Conservation (phyloP, 2,797 vertebrate genomes). For the Otolemur crassicaudatus region DNA sequence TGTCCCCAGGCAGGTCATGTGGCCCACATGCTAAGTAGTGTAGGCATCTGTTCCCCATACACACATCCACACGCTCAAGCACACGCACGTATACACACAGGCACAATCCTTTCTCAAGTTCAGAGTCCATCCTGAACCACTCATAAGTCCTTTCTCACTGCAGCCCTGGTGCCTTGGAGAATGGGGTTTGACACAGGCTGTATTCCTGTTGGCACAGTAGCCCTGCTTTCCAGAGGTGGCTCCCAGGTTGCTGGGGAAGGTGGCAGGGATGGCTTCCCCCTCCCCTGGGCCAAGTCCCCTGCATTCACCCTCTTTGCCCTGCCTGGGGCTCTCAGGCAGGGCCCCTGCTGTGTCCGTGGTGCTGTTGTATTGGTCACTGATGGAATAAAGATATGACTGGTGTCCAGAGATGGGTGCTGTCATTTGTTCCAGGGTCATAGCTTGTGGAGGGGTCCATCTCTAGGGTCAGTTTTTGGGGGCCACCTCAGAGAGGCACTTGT, state of each 20-base stretch:
- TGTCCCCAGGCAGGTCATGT: constrained; percentile 71
- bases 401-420: neutral
- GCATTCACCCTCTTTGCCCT: neutral
- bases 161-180: constrained; percentile 30
- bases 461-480: rapidly evolving
- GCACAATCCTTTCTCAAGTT: neutral
- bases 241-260: neutral
- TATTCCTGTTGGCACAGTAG: neutral
- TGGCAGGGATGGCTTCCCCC: neutral
- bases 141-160: neutral
- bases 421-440: neutral
- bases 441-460: neutral
- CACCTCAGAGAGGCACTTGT: neutral
- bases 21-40: constrained; percentile 61
- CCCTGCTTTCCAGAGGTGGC: neutral
- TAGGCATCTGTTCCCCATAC: neutral
- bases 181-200: neutral
- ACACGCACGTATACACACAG: neutral
- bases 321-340: neutral
- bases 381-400: constrained; percentile 70
- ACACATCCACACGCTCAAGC: neutral
- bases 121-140: neutral
- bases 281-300: neutral
- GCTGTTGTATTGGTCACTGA: constrained; percentile 57
- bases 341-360: constrained; percentile 58